Percentiles rank a stretch among this genome's conserved stretches.
Evolutionary conservation across 1,140 invertebrate species (phyloP).

Genomic region (Bombus balteatus): DNA sequence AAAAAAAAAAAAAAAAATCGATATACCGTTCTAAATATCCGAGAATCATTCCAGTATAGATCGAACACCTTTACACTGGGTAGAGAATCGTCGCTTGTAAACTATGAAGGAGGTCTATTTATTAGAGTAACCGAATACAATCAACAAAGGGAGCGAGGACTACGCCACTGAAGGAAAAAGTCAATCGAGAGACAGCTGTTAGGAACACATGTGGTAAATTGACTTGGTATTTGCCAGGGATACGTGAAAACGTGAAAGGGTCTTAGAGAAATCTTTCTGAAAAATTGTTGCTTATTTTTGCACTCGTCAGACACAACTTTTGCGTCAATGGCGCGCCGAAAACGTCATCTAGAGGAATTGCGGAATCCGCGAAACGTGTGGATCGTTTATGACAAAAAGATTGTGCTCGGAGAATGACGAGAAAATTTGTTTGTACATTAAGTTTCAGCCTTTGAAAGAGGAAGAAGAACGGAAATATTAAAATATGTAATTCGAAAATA

Average conservation of each 20-base stretch:
- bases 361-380: not conserved
- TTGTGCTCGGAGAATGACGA: not conserved
- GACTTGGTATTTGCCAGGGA: not conserved
- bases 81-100: no score
- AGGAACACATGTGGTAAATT: not conserved
- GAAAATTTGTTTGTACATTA: not conserved
- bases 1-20: not conserved
- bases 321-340: not conserved
- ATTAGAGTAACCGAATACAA: not conserved
- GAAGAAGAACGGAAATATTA: no score
- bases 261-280: not conserved
- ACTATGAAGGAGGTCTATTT: not conserved
- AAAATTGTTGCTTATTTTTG: not conserved
- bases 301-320: not conserved
- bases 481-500: no score
- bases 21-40: not conserved
- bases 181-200: not conserved
- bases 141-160: not conserved
- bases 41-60: not conserved
- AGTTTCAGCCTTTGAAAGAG: no score
- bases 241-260: not conserved
- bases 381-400: not conserved
- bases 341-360: not conserved
- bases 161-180: not conserved
- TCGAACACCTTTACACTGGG: not conserved